A percentile compares a stretch with the other conserved stretches of the same genome.
Evolutionary conservation across 2,888 invertebrate genomes (phyloP).

Genomic region (Dendrolimus houi): DNA sequence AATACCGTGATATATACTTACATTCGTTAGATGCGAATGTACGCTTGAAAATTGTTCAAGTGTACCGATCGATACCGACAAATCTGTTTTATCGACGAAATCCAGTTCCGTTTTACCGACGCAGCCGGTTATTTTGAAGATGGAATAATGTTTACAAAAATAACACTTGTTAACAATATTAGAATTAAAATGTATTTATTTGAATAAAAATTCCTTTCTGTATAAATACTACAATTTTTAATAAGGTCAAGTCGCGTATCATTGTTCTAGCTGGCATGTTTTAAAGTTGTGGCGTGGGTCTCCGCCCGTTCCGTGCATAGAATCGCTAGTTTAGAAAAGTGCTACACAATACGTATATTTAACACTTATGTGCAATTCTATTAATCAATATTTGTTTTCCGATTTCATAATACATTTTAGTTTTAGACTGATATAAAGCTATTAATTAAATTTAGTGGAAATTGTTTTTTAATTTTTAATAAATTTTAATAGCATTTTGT

Average conservation of each 20-base stretch:
- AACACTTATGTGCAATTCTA: slow-evolving; percentile 40
- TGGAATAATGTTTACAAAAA: not conserved
- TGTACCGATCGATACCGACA: no score
- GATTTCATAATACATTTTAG: slow-evolving; percentile 36
- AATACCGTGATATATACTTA: no score
- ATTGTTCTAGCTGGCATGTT: slow-evolving; percentile 1
- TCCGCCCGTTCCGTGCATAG: slow-evolving; percentile 24
- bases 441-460: slow-evolving; percentile 3
- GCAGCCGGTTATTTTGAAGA: no score
- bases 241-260: not conserved
- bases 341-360: slow-evolving; percentile 27
- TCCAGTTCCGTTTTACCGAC: no score
- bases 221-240: not conserved
- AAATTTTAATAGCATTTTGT: slow-evolving; percentile 7
- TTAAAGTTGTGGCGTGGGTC: slow-evolving; percentile 4
- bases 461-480: slow-evolving; percentile 6
- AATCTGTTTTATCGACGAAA: no score
- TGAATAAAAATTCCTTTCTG: not conserved
- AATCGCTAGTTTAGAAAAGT: slow-evolving; percentile 53
- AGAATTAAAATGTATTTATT: not conserved
- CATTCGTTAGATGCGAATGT: no score
- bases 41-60: no score
- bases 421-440: slow-evolving; percentile 21
- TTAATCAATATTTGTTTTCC: slow-evolving; percentile 20
- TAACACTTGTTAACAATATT: not conserved